These are phyloP conservation scores for Enoplosus armatus DNA, from an alignment of 2,797 vertebrate species.

Conservation along the genomic window DNA sequence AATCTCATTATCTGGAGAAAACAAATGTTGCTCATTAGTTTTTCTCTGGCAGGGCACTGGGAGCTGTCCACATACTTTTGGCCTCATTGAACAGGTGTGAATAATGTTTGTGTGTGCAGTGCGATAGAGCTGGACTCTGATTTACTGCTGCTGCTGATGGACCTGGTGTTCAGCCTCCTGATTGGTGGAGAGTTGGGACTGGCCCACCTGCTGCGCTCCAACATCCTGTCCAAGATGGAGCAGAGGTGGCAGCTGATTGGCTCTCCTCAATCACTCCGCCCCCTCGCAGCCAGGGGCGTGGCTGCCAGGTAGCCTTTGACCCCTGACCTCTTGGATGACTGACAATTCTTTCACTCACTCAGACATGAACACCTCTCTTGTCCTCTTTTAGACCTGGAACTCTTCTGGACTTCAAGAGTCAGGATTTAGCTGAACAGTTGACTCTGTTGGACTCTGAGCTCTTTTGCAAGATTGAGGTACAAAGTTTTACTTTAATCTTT, in stretches of 20 bases:
- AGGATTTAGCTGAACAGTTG: slow-evolving; percentile 92
- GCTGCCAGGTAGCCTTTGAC: slow-evolving; percentile 87
- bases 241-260: slow-evolving; percentile 88
- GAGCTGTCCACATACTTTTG: neutral
- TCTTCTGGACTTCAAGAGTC: slow-evolving; percentile 92
- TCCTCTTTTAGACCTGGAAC: slow-evolving; percentile 87
- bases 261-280: slow-evolving; percentile 88
- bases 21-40: too few species aligned
- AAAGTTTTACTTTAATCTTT: too few species aligned
- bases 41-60: too few species aligned
- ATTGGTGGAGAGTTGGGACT: slow-evolving; percentile 88
- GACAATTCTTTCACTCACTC: neutral
- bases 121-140: slow-evolving; percentile 89
- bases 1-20: neutral
- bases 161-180: slow-evolving; percentile 89
- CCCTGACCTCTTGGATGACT: neutral
- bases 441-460: slow-evolving; percentile 91
- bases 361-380: too few species aligned
- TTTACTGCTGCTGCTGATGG: slow-evolving; percentile 89
- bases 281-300: slow-evolving; percentile 89
- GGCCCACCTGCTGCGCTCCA: slow-evolving; percentile 88
- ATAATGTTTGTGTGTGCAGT: slow-evolving; percentile 67
- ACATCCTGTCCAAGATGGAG: slow-evolving; percentile 91
- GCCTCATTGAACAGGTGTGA: neutral
- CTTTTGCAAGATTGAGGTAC: slow-evolving; percentile 91